These are phyloP conservation scores for Andrena trimmerana DNA, from an alignment of 2,888 invertebrate genomes.

Conservation along the genomic window DNA sequence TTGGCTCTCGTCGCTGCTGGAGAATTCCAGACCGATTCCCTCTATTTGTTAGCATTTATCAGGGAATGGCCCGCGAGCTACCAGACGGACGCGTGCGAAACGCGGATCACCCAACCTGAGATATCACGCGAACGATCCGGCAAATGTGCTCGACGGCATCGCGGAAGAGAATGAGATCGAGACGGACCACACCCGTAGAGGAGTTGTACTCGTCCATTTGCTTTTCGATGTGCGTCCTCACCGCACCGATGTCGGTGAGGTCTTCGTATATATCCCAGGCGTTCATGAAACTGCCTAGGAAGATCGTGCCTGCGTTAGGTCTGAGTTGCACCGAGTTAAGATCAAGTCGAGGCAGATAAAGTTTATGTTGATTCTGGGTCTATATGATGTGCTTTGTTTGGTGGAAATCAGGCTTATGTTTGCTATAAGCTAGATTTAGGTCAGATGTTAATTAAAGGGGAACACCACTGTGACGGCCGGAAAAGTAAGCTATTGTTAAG, in stretches of 20 bases:
- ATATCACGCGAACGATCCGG: constrained; percentile 93
- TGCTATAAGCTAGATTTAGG: neutral
- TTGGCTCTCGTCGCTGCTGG: neutral
- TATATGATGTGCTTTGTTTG: neutral
- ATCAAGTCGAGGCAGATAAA: neutral
- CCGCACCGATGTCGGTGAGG: constrained; percentile 87
- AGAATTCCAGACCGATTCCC: neutral
- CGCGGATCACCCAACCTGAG: constrained; percentile 85
- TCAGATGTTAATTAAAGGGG: neutral
- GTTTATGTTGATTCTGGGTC: neutral
- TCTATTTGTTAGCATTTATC: neutral
- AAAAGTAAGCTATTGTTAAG: too few species aligned
- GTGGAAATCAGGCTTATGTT: neutral
- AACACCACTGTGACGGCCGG: too few species aligned
- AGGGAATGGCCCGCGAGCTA: neutral
- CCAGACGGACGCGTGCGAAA: neutral
- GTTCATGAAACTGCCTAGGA: constrained; percentile 89
- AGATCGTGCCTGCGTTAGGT: neutral
- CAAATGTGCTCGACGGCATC: constrained; percentile 95
- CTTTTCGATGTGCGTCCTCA: constrained; percentile 86
- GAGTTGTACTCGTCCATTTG: constrained; percentile 93
- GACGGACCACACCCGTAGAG: constrained; percentile 91
- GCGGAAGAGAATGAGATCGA: constrained; percentile 94
- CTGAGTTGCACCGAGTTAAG: neutral
- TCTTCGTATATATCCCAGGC: constrained; percentile 93